phyloP scores from a whole-genome alignment of 2,888 invertebrate species.

The Antheraea yamamai region DNA sequence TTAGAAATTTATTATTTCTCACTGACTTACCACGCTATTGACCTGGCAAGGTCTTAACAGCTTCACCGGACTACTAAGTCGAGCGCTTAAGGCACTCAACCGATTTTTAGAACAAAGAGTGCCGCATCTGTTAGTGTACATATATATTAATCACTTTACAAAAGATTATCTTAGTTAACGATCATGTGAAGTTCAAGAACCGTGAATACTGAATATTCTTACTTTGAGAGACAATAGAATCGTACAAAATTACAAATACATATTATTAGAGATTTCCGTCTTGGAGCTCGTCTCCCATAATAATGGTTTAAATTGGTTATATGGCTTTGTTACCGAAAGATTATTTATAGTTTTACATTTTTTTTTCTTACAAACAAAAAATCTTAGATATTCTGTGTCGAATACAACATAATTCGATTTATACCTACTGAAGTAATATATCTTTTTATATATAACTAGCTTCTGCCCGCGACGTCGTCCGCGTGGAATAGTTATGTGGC shows the following conservation, averaged over 20 bases:
- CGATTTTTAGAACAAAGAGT: no score
- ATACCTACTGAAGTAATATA: no score
- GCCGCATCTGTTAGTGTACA: not conserved
- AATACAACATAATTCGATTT: no score
- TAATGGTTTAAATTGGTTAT: not conserved
- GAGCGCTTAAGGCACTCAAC: no score
- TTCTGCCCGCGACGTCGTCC: no score
- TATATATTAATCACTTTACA: not conserved
- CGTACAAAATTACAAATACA: constrained; percentile 1
- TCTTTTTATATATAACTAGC: no score
- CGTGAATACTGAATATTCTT: not conserved
- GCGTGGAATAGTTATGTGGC: no score
- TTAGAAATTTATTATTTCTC: no score
- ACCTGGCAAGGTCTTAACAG: no score
- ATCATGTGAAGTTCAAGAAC: constrained; percentile 7
- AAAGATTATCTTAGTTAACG: not conserved
- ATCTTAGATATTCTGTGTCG: no score
- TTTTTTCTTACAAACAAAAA: not conserved
- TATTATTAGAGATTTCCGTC: constrained; percentile 5
- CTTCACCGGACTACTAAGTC: no score
- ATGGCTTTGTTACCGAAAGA: not conserved
- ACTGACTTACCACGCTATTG: no score
- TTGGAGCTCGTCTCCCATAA: not conserved
- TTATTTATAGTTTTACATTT: not conserved
- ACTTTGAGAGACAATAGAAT: constrained; percentile 4